Evolutionary conservation across 2,888 invertebrate genomes (phyloP).

Genomic region (Tachina lurida): DNA sequence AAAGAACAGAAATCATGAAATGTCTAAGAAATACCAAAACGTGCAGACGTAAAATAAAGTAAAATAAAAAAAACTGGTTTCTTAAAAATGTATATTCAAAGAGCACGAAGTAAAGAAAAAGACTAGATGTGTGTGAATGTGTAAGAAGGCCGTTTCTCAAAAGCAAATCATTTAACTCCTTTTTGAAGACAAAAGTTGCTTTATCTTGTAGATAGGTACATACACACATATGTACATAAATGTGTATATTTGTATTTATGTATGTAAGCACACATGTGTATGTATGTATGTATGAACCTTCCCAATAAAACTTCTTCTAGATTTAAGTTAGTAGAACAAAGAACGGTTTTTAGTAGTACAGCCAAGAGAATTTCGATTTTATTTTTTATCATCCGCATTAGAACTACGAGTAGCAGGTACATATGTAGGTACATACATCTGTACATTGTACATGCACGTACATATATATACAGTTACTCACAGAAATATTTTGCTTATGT

Average conservation of each 20-base stretch:
- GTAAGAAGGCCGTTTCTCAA: conserved; percentile 50
- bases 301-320: conserved; percentile 43
- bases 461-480: no score
- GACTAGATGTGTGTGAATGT: neutral
- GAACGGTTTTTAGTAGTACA: conserved; percentile 57
- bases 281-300: conserved; percentile 20
- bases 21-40: neutral
- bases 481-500: no score
- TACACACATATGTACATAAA: neutral
- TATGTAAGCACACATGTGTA: neutral
- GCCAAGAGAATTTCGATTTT: conserved; percentile 31
- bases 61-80: conserved; percentile 15
- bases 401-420: neutral
- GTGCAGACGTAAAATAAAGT: neutral
- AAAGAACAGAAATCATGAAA: conserved; percentile 15
- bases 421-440: no score
- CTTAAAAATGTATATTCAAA: conserved; percentile 4
- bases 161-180: conserved; percentile 43
- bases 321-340: conserved; percentile 70
- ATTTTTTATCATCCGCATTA: conserved; percentile 32
- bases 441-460: no score
- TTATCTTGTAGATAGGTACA: neutral
- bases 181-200: conserved; percentile 32
- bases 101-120: conserved; percentile 13
- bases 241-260: neutral